Evolutionary conservation across 2,888 invertebrate species (phyloP), one percentile per base, ranked within the genome.

Genomic region (Stenolophus ochropezus): DNA sequence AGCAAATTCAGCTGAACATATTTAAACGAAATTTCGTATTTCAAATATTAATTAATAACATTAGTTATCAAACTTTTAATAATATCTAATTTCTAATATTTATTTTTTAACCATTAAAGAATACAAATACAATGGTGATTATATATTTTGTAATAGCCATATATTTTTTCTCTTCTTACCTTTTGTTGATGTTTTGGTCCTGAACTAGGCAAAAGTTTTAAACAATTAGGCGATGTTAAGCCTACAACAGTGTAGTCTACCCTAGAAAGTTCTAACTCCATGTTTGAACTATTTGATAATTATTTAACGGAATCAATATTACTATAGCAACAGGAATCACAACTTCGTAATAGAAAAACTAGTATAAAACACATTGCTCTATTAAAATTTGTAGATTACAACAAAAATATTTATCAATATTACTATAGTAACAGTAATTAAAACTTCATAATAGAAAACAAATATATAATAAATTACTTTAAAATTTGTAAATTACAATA

Each of bases 221-320:
- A 91, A 65, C 96, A 95, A 86, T 95, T 94, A 16, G 93, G 93
- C 82, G 94, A 94, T 4, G 95, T 95, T 53, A 95, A 92, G 3
- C 96, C 96, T 82, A 95, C 93, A 86, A 95, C 92, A 20, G 94
- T 91, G 86, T 97, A 97, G 90, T 97, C 97, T n/a, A 96, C 92
- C 84, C 96, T 91, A 51, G 93, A 92, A 85, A 97, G 89, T 88
- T 95, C 94, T 85, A 97, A 90, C 89, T 96, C 94, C 96, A 96
- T 96, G 14, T 69, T n/a, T 8, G 23, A 61, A 61, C 56, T 56
- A 56, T 56, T 56, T 56, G 18, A 56, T 53, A 53, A 47, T 49
- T 27, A 18, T 20, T 27, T 6, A 0, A 27, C 4, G 25, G 20
- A 56, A 79, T 79, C 79, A 79, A 79, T 79, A 79, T 79, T 79